phyloP scores from a whole-genome alignment of 2,797 vertebrate genomes.

The Periophthalmus magnuspinnatus region DNA sequence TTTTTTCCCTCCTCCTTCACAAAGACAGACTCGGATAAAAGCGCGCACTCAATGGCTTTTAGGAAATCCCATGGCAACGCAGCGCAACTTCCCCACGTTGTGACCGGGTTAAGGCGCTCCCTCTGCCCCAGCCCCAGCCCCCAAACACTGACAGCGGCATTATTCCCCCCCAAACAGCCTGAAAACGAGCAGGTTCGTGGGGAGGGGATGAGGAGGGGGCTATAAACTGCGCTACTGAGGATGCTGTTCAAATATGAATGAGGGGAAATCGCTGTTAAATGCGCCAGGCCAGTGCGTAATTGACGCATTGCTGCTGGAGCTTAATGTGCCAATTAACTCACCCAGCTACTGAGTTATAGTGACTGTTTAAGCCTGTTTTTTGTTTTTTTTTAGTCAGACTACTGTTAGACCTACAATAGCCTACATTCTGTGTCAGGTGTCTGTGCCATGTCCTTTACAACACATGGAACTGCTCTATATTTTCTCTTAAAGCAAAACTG shows the following conservation, averaged over 20 bases:
- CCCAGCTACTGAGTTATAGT: background rate
- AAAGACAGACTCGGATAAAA: conserved; percentile 72
- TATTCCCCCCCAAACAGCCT: conserved; percentile 55
- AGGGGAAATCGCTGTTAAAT: conserved; percentile 1
- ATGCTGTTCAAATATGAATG: conserved; percentile 37
- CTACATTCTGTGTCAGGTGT: too few relatives aligned
- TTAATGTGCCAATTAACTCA: background rate
- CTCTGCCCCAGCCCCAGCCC: conserved; percentile 23
- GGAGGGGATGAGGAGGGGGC: conserved; percentile 20
- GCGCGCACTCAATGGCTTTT: conserved; percentile 76
- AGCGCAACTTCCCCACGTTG: conserved; percentile 74
- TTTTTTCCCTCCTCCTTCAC: conserved; percentile 67
- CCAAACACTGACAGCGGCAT: conserved; percentile 65
- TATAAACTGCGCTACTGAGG: conserved; percentile 10
- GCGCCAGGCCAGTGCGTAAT: background rate
- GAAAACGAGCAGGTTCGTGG: conserved; percentile 51
- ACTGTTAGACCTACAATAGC: too few relatives aligned
- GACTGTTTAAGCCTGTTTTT: background rate
- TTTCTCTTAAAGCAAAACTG: too few relatives aligned
- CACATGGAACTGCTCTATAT: too few relatives aligned
- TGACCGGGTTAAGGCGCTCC: conserved; percentile 72
- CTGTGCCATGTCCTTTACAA: too few relatives aligned
- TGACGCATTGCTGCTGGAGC: background rate
- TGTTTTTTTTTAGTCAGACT: too few relatives aligned
- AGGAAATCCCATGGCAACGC: conserved; percentile 78